phyloP scores from a whole-genome alignment of 2,888 invertebrate species.

The Pyralis farinalis region DNA sequence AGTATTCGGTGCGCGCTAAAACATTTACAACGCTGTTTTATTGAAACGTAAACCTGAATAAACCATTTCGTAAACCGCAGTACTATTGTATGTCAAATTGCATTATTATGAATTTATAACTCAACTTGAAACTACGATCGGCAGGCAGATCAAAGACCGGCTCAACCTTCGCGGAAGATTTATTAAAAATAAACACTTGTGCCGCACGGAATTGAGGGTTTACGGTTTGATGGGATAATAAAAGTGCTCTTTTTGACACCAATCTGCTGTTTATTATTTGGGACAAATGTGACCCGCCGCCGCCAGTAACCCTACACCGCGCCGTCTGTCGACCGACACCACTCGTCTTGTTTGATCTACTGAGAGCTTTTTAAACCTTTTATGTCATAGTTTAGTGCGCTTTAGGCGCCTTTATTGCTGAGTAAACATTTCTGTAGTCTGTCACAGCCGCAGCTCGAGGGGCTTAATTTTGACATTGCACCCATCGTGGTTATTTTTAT shows the following conservation, averaged over 20 bases:
- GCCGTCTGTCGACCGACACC: slow-evolving; percentile 68
- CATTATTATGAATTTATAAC: slow-evolving; percentile 33
- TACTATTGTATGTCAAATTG: slow-evolving; percentile 37
- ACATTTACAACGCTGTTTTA: slow-evolving; percentile 47
- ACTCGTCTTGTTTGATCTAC: slow-evolving; percentile 78
- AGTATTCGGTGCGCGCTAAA: slow-evolving; percentile 46
- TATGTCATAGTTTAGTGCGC: slow-evolving; percentile 74
- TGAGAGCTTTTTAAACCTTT: slow-evolving; percentile 80
- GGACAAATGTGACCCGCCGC: slow-evolving; percentile 73
- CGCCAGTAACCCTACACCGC: slow-evolving; percentile 62
- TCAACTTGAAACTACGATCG: slow-evolving; percentile 37
- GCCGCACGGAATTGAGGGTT: slow-evolving; percentile 46
- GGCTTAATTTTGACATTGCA: slow-evolving; percentile 33
- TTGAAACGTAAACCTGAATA: slow-evolving; percentile 48
- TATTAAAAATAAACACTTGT: slow-evolving; percentile 64
- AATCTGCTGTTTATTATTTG: slow-evolving; percentile 78
- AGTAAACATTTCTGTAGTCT: slow-evolving; percentile 65
- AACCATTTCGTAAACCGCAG: slow-evolving; percentile 40
- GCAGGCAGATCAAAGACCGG: slow-evolving; percentile 47
- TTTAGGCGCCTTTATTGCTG: slow-evolving; percentile 74
- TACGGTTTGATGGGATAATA: slow-evolving; percentile 73
- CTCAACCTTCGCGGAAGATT: slow-evolving; percentile 62
- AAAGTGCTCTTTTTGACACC: slow-evolving; percentile 76
- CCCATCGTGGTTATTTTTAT: slow-evolving; percentile 18
- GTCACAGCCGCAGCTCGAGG: slow-evolving; percentile 40